Conservation (phyloP, 2,113 vertebrate genomes). For the Poicephalus gulielmi region DNA sequence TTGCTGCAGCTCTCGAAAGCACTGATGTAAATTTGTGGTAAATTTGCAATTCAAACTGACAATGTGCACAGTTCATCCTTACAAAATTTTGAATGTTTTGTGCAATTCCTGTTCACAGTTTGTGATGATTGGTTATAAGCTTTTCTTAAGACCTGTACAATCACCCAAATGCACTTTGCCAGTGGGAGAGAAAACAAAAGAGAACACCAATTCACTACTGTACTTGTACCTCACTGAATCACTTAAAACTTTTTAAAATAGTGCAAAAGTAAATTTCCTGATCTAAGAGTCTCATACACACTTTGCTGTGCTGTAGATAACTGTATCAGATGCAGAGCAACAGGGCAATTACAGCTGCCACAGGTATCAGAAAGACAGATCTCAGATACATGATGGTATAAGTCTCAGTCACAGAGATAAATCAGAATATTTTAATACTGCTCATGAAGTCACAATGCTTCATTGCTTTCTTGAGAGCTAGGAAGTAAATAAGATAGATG, state of each 20-base stretch:
- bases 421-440: constrained; percentile 45
- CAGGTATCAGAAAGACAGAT: not conserved
- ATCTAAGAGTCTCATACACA: not conserved
- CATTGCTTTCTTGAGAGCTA: constrained; percentile 12
- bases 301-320: not conserved
- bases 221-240: not conserved
- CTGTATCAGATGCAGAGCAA: not conserved
- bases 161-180: not conserved
- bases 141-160: not conserved
- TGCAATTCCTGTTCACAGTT: not conserved
- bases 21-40: not conserved
- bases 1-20: not conserved
- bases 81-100: not conserved
- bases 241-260: not conserved
- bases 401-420: not conserved
- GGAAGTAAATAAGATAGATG: constrained; percentile 47
- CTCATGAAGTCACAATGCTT: constrained; percentile 27
- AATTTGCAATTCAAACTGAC: not conserved
- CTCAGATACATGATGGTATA: not conserved
- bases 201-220: not conserved
- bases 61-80: not conserved
- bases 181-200: not conserved
- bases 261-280: not conserved
- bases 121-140: not conserved
- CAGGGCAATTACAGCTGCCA: not conserved